Evolutionary conservation across 2,113 vertebrate species (phyloP).

Genomic region (Hassar affinis): DNA sequence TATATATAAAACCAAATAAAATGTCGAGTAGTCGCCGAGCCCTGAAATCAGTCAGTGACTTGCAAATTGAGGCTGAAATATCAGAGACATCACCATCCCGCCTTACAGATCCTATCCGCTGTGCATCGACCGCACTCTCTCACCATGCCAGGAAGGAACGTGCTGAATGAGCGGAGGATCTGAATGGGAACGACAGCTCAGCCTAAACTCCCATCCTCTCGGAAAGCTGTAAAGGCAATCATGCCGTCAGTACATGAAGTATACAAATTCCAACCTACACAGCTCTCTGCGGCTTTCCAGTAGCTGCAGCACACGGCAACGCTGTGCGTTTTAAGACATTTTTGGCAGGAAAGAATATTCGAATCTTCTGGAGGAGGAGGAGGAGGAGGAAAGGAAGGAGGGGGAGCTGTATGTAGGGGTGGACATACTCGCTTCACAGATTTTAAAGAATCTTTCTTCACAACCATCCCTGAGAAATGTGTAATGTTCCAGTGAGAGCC

Average conservation of each 20-base stretch:
- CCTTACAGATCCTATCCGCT: not conserved
- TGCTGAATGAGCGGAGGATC: not conserved
- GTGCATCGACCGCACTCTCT: not conserved
- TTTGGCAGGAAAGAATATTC: not conserved
- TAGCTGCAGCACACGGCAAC: not conserved
- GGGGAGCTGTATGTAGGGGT: constrained; percentile 20
- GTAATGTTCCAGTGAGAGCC: constrained; percentile 68
- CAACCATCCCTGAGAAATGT: constrained; percentile 72
- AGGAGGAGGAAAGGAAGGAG: constrained; percentile 26
- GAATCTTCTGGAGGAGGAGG: not conserved
- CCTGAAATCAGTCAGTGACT: not conserved
- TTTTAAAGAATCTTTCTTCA: constrained; percentile 67
- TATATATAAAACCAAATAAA: too few relatives aligned
- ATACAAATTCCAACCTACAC: not conserved
- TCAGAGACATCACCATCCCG: not conserved
- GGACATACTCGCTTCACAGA: constrained; percentile 63
- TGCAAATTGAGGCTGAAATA: constrained; percentile 23
- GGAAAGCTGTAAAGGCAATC: not conserved
- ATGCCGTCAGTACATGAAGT: not conserved
- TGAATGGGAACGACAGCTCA: not conserved
- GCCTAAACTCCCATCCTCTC: not conserved
- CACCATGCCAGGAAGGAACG: not conserved
- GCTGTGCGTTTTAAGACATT: constrained; percentile 38
- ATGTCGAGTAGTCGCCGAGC: not conserved
- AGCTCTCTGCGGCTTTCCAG: not conserved